Evolutionary conservation across 2,113 vertebrate genomes (phyloP).

Genomic region (Alethe diademata): DNA sequence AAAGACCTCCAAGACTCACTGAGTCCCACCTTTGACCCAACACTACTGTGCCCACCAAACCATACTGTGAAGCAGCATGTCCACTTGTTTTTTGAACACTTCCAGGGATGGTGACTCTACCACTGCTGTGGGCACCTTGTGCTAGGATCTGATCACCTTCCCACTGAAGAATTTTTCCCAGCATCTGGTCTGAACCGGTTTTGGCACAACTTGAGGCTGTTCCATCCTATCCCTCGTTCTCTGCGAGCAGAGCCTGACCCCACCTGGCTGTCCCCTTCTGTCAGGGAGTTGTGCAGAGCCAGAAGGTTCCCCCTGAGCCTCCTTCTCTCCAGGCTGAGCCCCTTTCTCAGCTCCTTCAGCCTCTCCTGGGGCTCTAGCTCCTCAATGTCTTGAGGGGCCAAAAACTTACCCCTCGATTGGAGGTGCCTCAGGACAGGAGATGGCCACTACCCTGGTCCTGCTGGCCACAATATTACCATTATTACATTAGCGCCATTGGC

Average conservation of each 20-base stretch:
- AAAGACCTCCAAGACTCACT: background rate
- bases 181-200: background rate
- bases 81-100: background rate
- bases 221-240: background rate
- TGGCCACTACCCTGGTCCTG: background rate
- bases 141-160: background rate
- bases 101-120: background rate
- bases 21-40: background rate
- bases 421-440: background rate
- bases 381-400: rapidly evolving
- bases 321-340: background rate
- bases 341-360: background rate
- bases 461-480: background rate
- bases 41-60: background rate
- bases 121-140: background rate
- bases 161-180: background rate
- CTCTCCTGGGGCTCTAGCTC: rapidly evolving
- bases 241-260: background rate
- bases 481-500: no score
- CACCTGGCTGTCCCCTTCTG: rapidly evolving
- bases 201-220: background rate
- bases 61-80: background rate
- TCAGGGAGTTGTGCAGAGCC: background rate
- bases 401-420: background rate
- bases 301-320: background rate